Evolutionary conservation across 2,888 invertebrate species (phyloP).

Genomic region (Synanthedon tipuliformis): DNA sequence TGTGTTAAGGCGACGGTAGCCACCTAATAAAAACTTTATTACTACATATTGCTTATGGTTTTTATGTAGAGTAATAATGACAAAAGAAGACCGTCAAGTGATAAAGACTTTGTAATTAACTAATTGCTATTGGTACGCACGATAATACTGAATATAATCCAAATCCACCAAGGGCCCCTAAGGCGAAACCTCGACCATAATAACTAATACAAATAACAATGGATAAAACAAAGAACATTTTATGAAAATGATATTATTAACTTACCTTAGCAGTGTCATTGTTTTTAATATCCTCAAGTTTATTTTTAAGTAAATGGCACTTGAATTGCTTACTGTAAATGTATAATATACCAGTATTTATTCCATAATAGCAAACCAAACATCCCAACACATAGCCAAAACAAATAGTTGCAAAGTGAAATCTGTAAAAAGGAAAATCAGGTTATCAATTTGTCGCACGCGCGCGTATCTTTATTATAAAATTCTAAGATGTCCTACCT

Average conservation of each 20-base stretch:
- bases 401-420: constrained; percentile 54
- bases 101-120: neutral
- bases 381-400: constrained; percentile 64
- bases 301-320: constrained; percentile 42
- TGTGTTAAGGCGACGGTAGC: no score
- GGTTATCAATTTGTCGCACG: constrained; percentile 17
- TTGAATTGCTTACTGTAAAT: constrained; percentile 44
- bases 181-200: no score
- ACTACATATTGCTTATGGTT: no score
- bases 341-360: constrained; percentile 43
- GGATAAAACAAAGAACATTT: neutral
- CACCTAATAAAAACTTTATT: neutral
- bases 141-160: no score
- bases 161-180: no score
- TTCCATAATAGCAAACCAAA: constrained; percentile 59
- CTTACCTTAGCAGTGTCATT: constrained; percentile 35
- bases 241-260: constrained; percentile 8
- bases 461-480: constrained; percentile 7
- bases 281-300: constrained; percentile 16
- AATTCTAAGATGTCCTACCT: constrained; percentile 27
- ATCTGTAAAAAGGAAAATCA: constrained; percentile 39
- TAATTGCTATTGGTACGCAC: neutral
- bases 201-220: no score
- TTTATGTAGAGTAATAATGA: neutral
- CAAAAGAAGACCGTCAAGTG: neutral